Conservation (phyloP, 2,113 vertebrate genomes). For the Trogon surrucura region DNA sequence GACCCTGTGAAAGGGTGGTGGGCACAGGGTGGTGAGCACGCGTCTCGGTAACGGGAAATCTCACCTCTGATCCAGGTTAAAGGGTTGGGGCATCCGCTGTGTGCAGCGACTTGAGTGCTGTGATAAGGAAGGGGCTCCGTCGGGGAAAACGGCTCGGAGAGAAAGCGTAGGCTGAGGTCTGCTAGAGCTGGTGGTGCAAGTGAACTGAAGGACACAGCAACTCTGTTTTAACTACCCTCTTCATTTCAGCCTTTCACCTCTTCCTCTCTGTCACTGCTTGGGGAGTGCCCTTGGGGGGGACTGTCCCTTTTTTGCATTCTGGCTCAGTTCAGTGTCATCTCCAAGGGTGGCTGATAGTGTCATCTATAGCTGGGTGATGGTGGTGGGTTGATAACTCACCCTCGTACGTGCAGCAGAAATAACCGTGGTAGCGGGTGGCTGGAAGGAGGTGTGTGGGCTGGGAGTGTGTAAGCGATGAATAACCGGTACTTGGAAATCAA, state of each 20-base stretch:
- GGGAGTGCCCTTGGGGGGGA: not conserved
- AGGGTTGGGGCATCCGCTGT: not conserved
- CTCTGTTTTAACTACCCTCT: not conserved
- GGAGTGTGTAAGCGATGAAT: not conserved
- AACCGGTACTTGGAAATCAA: not conserved
- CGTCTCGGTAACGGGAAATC: accelerated
- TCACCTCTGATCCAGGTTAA: not conserved
- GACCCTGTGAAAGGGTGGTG: not conserved
- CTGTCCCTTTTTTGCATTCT: not conserved
- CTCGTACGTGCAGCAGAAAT: not conserved
- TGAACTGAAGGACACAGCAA: not conserved
- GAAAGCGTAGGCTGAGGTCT: not conserved
- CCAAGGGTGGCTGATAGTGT: not conserved
- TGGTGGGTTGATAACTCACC: not conserved
- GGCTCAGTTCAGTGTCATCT: not conserved
- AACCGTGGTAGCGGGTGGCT: not conserved
- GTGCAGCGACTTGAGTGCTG: not conserved
- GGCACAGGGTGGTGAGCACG: not conserved
- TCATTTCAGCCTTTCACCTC: not conserved
- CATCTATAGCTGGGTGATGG: not conserved
- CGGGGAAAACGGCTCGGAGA: not conserved
- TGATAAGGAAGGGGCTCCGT: not conserved
- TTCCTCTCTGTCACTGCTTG: not conserved
- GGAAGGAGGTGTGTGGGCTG: not conserved
- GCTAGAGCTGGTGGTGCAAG: not conserved